Evolutionary conservation across 2,797 vertebrate species (phyloP), one percentile per base, ranked within the genome.

Genomic region (Buphagus erythrorhynchus): DNA sequence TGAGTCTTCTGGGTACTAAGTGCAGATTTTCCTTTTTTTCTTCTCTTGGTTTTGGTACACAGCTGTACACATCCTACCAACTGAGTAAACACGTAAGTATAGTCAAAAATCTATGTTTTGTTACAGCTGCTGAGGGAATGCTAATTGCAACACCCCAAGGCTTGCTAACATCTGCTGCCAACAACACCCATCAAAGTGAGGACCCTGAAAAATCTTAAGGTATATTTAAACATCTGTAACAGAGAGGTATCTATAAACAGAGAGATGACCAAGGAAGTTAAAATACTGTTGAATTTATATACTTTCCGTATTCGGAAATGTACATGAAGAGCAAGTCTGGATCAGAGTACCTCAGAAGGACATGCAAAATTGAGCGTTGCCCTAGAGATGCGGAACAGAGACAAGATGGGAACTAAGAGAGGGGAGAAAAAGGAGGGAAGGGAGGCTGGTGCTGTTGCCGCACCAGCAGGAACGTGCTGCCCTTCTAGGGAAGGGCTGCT

Each of bases 121-220:
- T n/a, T 82, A 51, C 42, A 83, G 84, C 42, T 55, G n/a, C 58
- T 65, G 40, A 74, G 48, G 28, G 42, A 93, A 89, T 13, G 21
- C 33, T 61, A 63, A 86, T 31, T 46, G 33, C 25, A 88, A 46
- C 28, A 22, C 6, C 26, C 20, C 25, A 36, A 62, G 35, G 59
- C 52, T 43, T 42, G n/a, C n/a, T 1, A 74, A 28, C 54, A 67
- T 59, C 71, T 85, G 71, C 67, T 76, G 77, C 43, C 59, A 88
- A 35, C 33, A 84, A 2, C 40, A 58, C 52, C 38, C 11, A 65
- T 61, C 21, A 17, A 33, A 90, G 68, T 1, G 22, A 51, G 52
- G 81, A 59, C 54, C 13, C 54, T 59, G 67, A 73, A 84, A 91
- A 91, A 88, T 31, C 93, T 51, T 68, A 78, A 88, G 66, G 51